phyloP scores from a whole-genome alignment of 2,113 vertebrate genomes.

The Prunella himalayana region DNA sequence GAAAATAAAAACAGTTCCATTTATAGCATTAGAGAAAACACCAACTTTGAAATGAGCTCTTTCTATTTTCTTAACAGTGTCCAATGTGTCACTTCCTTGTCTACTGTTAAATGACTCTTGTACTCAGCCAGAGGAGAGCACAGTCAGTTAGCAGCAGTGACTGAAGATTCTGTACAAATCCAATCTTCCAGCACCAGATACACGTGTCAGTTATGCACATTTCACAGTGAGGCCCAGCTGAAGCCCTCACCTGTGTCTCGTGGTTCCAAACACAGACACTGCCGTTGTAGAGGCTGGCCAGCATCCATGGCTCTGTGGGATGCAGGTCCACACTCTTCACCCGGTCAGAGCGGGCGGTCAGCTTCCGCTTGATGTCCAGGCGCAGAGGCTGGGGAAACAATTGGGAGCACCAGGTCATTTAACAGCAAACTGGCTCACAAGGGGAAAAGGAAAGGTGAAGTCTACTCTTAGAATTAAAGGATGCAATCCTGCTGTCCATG shows the following conservation, averaged over 20 bases:
- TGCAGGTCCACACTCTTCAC: conserved; percentile 96
- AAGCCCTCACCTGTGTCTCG: conserved; percentile 84
- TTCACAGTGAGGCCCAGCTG: accelerated
- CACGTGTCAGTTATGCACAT: not conserved
- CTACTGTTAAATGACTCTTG: not conserved
- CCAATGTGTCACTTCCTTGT: not conserved
- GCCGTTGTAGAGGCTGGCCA: conserved; percentile 95
- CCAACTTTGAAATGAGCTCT: not conserved
- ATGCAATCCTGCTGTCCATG: not conserved
- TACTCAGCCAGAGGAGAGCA: not conserved
- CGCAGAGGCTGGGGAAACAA: conserved; percentile 83
- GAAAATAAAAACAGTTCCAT: not conserved
- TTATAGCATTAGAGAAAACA: not conserved
- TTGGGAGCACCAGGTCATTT: not conserved
- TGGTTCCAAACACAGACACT: conserved; percentile 97
- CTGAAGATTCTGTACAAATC: not conserved
- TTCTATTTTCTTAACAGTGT: not conserved
- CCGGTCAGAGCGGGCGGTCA: conserved; percentile 91
- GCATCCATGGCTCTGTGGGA: conserved; percentile 94
- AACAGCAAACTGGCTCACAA: not conserved
- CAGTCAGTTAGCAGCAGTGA: not conserved
- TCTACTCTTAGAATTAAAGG: not conserved
- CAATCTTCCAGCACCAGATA: not conserved
- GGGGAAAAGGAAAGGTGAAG: not conserved
- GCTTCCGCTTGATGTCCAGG: conserved; percentile 92